Percentiles rank a stretch among this genome's conserved stretches.
phyloP scores from a whole-genome alignment of 2,113 vertebrate species.

The Myotis brandtii region DNA sequence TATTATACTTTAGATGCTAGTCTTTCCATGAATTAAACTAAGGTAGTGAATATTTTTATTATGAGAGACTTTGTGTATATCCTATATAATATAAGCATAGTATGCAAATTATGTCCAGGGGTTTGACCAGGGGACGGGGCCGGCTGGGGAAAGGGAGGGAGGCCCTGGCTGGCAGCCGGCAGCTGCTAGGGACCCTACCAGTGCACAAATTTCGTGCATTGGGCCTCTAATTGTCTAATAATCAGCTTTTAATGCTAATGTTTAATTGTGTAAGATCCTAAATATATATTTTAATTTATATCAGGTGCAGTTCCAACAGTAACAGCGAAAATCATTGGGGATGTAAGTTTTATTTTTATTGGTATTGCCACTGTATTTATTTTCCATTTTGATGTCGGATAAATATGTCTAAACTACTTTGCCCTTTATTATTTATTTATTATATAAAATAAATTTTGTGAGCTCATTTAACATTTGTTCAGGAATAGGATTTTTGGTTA shows the following conservation, averaged over 20 bases:
- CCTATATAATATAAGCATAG: too few relatives aligned
- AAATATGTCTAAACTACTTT: conserved; percentile 31
- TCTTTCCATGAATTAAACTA: conserved; percentile 47
- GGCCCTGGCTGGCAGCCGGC: too few relatives aligned
- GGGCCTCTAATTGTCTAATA: background rate
- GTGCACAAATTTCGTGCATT: too few relatives aligned
- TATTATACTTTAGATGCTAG: conserved; percentile 1
- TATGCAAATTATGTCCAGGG: too few relatives aligned
- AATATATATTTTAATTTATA: conserved; percentile 72
- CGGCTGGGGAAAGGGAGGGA: too few relatives aligned
- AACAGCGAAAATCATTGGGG: conserved; percentile 94
- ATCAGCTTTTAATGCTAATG: conserved; percentile 58
- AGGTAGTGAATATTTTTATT: background rate
- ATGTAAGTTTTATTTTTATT: conserved; percentile 91
- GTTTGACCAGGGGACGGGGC: too few relatives aligned
- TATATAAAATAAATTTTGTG: conserved; percentile 34
- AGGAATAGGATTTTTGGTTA: conserved; percentile 33
- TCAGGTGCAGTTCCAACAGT: conserved; percentile 94
- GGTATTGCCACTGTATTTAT: conserved; percentile 44
- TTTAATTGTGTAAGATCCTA: conserved; percentile 55
- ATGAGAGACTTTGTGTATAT: conserved; percentile 40
- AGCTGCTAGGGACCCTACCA: too few relatives aligned
- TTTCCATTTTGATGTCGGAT: background rate
- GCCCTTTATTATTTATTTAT: background rate
- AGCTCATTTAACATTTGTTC: conserved; percentile 27